Evolutionary conservation across 23 tunicate species (phyloP), one percentile per base, ranked within the genome.

Genomic region (Botrylloides violaceus): DNA sequence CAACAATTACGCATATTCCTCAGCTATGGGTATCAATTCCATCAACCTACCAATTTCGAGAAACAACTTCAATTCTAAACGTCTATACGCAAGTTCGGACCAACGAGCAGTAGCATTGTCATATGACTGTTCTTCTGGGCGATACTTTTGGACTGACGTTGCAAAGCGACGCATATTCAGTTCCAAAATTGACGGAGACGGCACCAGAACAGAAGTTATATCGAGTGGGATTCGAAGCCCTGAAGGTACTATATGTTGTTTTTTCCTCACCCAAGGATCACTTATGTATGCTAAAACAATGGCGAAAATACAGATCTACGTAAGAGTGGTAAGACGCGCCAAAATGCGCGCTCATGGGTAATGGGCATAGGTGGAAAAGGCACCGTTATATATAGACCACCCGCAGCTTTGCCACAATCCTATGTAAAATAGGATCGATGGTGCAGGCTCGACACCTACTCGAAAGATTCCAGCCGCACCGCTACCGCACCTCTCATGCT

Each of bases 141-240:
- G 37, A 3, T 64, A 83, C 58, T 88, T 76, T 60, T 88, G 84
- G 84, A 77, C 80, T 12, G 88, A 82, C 32, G 88, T 78, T 9
- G 55, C 78, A 3, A 66, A 76, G 3, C 25, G 88, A 26, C 61
- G 59, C 0, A 82, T 88, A 21, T 88, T 59, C 84, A 82, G 55
- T 29, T 80, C 88, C 0, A 81, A 80, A 2, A 21, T 88, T 3
- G 65, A 59, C 34, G 81, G 85, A 27, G 65, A 56, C 9, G 62
- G 56, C 34, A 18, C 84, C 6, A 34, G 55, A 19, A 20, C 58
- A 33, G 64, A 53, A 25, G 50, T 88, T 36, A 71, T 76, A 15
- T 32, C 29, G 3, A 35, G 57, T 5, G 75, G 79, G n/a, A 15
- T 87, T 1, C 36, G 86, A 50, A 76, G 86, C 36, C 95, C 95